Evolutionary conservation across 2,797 vertebrate genomes (phyloP).

Genomic region (Syndactyla subalaris): DNA sequence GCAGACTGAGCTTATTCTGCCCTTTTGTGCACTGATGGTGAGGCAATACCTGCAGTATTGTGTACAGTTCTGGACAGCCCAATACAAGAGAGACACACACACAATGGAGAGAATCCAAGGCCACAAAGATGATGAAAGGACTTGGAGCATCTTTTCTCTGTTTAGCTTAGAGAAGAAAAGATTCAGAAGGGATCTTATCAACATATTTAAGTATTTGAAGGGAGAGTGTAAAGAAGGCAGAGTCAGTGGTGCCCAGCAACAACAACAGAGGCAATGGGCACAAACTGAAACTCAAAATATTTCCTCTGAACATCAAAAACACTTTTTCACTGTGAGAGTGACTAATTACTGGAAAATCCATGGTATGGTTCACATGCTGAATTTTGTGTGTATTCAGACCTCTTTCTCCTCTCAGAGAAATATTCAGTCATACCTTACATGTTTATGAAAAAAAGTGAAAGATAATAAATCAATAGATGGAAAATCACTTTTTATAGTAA

Average conservation of each 20-base stretch:
- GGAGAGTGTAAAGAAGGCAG: background rate
- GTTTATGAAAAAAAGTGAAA: background rate
- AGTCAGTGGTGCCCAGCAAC: background rate
- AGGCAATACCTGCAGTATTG: background rate
- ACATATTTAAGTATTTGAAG: rapidly evolving
- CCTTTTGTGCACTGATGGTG: background rate
- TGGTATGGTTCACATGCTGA: background rate
- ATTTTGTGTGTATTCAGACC: background rate
- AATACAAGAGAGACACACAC: background rate
- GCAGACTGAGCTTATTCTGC: background rate
- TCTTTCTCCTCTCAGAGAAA: background rate
- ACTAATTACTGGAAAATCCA: background rate
- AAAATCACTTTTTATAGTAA: background rate
- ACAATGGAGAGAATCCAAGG: background rate
- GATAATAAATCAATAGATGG: background rate
- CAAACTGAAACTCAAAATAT: background rate
- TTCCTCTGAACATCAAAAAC: background rate
- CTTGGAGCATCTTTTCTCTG: background rate
- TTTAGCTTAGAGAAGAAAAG: background rate
- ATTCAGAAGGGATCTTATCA: background rate
- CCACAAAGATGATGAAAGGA: background rate
- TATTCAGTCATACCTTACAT: background rate
- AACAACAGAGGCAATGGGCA: background rate
- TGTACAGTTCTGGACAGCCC: background rate
- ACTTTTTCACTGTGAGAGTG: background rate